Conservation (phyloP, 2,797 vertebrate genomes). For the Prionace glauca region DNA sequence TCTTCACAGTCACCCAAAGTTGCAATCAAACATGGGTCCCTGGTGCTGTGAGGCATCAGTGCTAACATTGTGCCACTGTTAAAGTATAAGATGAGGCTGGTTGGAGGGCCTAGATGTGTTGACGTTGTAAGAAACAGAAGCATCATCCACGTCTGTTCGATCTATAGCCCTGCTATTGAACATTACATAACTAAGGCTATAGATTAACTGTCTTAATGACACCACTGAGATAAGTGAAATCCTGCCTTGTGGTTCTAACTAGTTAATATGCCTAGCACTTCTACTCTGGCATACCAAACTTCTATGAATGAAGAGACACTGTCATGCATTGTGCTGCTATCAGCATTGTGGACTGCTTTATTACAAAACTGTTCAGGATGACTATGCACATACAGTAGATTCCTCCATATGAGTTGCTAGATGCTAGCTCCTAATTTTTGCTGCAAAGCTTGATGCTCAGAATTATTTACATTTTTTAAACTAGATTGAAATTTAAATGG, state of each 20-base stretch:
- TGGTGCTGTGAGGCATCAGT: too few species aligned
- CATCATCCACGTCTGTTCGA: neutral
- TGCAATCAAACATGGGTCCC: too few species aligned
- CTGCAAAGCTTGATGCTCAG: too few species aligned
- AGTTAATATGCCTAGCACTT: neutral
- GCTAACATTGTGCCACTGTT: neutral
- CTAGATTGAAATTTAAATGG: neutral
- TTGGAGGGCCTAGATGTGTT: neutral
- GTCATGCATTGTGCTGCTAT: neutral
- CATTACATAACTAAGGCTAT: neutral
- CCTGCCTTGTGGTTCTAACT: neutral
- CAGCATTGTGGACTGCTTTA: neutral
- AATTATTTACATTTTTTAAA: neutral
- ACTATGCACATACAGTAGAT: neutral
- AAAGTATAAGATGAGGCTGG: neutral
- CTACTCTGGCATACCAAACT: neutral
- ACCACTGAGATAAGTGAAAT: neutral
- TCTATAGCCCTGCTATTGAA: neutral
- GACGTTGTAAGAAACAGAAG: neutral
- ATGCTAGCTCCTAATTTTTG: too few species aligned
- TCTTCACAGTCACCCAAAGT: too few species aligned
- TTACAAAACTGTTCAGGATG: neutral
- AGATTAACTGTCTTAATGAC: neutral
- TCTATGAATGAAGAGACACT: neutral
- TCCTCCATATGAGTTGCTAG: too few species aligned